Base-by-base conservation (phyloP, 1,140 invertebrate species). In the Halyomorpha halys region DNA sequence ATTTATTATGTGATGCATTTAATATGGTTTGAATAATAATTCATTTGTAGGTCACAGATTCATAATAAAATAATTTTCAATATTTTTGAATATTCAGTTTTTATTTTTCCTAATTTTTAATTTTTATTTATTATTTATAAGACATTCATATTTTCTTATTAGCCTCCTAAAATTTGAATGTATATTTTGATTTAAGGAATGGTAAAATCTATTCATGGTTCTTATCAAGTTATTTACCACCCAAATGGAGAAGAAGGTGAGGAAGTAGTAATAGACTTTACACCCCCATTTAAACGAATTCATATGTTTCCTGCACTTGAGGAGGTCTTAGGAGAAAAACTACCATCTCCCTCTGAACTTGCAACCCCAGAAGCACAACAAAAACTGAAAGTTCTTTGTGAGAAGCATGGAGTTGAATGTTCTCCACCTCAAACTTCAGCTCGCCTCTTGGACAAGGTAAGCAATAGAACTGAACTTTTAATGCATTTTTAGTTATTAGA, bases 281-380 rank as follows among this genome's bases (percentile, higher is more conserved):
- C 94, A 19, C 97, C 97, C 59, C 97, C 97, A 16, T 99, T 98
- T 76, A 90, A 85, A 69, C 79, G 93, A 68, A 77, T 99, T 5
- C 80, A 86, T 16, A 98, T 99, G 92, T 85, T 98, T 65, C 80
- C 87, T 30, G 89, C 90, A 5, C 77, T 99, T 14, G 96, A 98
- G 76, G 85, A 89, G 71, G 78, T 79, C 56, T 73, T 97, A 1
- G 83, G 86, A 64, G 83, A 88, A 0, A 92, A 94, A 76, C 83
- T 99, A 49, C 97, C 97, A 0, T 72, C 81, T 30, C 78, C 88
- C 3, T 80, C 85, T 53, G 74, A 86, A 65, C 76, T 91, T 4
- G 77, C 79, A 54, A 82, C 81, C 0, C 74, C 80, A 21, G 85
- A 86, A 74, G 78, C 86, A 4, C 85, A 84, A 68, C 79, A 87